Base-by-base conservation (phyloP, 2,113 vertebrate genomes). In the Antigone vipio region DNA sequence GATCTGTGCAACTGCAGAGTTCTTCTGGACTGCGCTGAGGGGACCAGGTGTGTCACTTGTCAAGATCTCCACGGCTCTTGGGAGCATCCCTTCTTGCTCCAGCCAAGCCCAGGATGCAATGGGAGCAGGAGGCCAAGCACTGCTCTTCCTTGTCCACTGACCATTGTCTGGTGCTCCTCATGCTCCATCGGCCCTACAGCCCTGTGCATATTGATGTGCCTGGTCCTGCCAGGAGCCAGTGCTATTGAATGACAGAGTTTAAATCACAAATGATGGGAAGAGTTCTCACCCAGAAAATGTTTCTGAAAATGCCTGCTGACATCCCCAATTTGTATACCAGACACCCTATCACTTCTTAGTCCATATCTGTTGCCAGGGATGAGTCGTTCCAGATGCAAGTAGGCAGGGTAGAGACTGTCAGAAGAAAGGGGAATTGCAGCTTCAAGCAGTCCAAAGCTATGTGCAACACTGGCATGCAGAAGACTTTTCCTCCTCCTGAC, bases 161-260 rank as follows among this genome's bases (percentile, higher is more conserved):
- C 66, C 10, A 42, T 72, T 44, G 12, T 38, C n/a, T 50, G 15
- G 29, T 63, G 23, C 12, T 81, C 27, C 47, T 68, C 12, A 2
- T 24, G 27, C 16, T 49, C 17, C 34, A 1, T 30, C 1, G 1
- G 12, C 2, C 0, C 26, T 59, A 22, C 1, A 5, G 24, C 49
- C 49, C 32, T 38, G 29, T 50, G 78, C 11, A 0, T 47, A 5
- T 26, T 6, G 1, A 42, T 15, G 42, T 47, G 18, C 44, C 29
- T 27, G 45, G 38, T 42, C 20, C 60, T 59, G 29, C 29, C 59
- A 91, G 55, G 40, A 71, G 23, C 6, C 27, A 45, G 32, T 45
- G 56, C 24, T 49, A 2, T n/a, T 55, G 27, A 93, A 35, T 63
- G 27, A 17, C 29, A 72, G 60, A 45, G 35, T 60, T 74, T 38